Evolutionary conservation across 1,140 invertebrate genomes (phyloP).

Genomic region (Bombus breviceps): DNA sequence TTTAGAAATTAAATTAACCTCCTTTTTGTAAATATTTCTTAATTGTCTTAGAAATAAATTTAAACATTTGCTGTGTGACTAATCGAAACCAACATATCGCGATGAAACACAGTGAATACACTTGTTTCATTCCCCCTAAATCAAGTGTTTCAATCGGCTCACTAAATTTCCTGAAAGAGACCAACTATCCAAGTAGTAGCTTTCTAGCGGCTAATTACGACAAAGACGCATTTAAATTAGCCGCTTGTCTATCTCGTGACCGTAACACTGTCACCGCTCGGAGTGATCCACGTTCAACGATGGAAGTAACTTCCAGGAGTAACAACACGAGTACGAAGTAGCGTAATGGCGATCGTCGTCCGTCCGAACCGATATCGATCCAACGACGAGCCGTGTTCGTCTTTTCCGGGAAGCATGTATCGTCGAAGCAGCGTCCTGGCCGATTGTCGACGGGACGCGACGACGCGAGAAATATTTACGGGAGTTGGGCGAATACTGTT

Average conservation of each 20-base stretch:
- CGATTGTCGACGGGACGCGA: background rate
- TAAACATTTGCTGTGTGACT: too few relatives aligned
- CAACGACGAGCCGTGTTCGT: conserved; percentile 3
- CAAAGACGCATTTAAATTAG: conserved; percentile 25
- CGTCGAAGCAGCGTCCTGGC: background rate
- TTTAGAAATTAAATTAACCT: background rate
- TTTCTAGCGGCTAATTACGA: background rate
- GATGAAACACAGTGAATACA: too few relatives aligned
- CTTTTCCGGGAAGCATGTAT: conserved; percentile 31
- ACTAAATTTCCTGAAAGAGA: background rate
- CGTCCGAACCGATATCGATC: conserved; percentile 59
- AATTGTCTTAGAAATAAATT: too few relatives aligned
- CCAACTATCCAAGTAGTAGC: background rate
- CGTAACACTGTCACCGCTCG: conserved; percentile 11
- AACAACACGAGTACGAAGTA: background rate
- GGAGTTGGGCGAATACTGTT: background rate
- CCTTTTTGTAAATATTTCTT: too few relatives aligned
- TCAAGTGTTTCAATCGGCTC: too few relatives aligned
- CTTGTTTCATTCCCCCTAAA: too few relatives aligned
- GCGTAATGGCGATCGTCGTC: conserved; percentile 56
- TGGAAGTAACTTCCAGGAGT: background rate
- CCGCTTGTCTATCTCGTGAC: background rate
- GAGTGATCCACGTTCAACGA: conserved; percentile 28
- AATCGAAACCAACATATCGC: too few relatives aligned
- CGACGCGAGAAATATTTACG: background rate